Evolutionary conservation across 2,888 invertebrate genomes (phyloP), one percentile per base, ranked within the genome.

Genomic region (Pegoplata infirma): DNA sequence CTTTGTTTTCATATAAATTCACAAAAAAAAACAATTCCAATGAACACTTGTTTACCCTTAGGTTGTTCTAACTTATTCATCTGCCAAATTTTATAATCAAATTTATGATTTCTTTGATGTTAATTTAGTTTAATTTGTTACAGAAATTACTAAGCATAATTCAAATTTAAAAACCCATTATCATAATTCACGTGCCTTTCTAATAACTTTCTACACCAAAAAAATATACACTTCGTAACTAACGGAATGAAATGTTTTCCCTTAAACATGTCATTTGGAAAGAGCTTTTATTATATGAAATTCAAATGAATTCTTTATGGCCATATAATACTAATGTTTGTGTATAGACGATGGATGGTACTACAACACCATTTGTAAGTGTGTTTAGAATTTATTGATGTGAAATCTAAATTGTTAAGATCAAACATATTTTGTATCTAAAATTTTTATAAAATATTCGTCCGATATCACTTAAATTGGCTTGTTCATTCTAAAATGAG

Each of bases 101-200:
- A 69, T 69, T 76, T 64, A 51, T 76, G 58, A 76, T 69, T 69
- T 64, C 63, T 69, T 76, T 76, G 56, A 51, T 56, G 69, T 69
- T 69, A 69, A 76, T 76, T 74, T 59, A 44, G 61, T 63, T 68
- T 63, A 56, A 63, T 68, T 63, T 69, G 49, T 64, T 56, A 56
- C 17, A 55, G 51, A 49, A 63, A 69, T 64, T 69, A 44, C 47
- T 32, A n/a, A 21, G 40, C 69, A 66, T 77, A 75, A 63, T 78
- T 78, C 46, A 72, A 63, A 75, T 76, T 79, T 76, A 73, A 66
- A 74, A 73, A 63, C 46, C 71, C 69, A 76, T 81, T 79, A 76
- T 59, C 78, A 76, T 79, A 81, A 79, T 64, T 81, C 76, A 81
- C 49, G 73, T 59, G 74, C 59, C 56, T 49, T 36, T 28, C 16